A percentile compares a stretch with the other conserved stretches of the same genome.
Conservation (phyloP, 2,113 vertebrate species). For the Pelodiscus sinensis region DNA sequence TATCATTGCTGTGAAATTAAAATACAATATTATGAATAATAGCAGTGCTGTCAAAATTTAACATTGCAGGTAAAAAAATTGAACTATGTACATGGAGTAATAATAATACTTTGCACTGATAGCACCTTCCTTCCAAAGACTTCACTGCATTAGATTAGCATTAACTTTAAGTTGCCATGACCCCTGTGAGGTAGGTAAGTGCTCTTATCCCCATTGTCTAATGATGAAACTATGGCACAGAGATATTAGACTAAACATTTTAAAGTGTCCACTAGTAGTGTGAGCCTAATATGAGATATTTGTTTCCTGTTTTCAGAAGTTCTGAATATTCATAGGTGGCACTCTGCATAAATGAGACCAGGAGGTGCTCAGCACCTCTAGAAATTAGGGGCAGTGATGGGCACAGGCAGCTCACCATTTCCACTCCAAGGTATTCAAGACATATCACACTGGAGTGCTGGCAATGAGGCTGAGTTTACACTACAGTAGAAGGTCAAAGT, state of each 20-base stretch:
- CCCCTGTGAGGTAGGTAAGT: not conserved
- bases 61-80: not conserved
- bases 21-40: not conserved
- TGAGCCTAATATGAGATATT: not conserved
- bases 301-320: not conserved
- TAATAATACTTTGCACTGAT: not conserved
- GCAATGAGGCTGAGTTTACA: not conserved
- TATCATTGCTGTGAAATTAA: not conserved
- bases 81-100: not conserved
- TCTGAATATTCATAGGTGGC: not conserved
- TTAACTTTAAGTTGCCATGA: not conserved
- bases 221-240: not conserved
- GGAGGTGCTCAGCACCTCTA: not conserved
- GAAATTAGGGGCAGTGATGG: not conserved
- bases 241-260: not conserved
- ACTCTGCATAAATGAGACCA: not conserved
- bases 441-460: not conserved
- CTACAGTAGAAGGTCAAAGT: too few relatives aligned
- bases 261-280: not conserved
- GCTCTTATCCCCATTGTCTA: not conserved
- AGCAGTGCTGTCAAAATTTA: not conserved
- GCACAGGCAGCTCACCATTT: not conserved
- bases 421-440: not conserved
- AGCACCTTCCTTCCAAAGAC: not conserved
- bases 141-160: not conserved